Percentiles rank a stretch among this genome's conserved stretches.
These are phyloP conservation scores for Regulus satrapa DNA, from an alignment of 2,113 vertebrate genomes.

Conservation along the genomic window DNA sequence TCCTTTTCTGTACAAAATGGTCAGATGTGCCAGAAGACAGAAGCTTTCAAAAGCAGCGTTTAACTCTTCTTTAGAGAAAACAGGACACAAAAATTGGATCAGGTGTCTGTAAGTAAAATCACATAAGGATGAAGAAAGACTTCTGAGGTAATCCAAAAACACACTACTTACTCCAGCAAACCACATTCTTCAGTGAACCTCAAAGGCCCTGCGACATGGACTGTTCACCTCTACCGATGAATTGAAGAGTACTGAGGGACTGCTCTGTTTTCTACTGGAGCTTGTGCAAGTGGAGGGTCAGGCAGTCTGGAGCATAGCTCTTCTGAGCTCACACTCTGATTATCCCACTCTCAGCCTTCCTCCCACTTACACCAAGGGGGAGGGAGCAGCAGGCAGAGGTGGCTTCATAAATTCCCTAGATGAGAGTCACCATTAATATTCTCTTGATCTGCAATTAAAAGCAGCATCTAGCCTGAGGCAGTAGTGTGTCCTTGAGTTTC, in stretches of 20 bases:
- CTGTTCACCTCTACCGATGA: rapidly evolving
- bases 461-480: not conserved
- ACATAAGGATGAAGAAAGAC: not conserved
- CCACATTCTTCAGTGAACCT: not conserved
- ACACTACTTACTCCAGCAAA: not conserved
- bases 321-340: not conserved
- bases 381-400: not conserved
- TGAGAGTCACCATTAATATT: not conserved
- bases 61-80: not conserved
- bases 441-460: not conserved
- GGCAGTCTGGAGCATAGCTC: not conserved
- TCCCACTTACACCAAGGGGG: not conserved
- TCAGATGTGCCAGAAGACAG: not conserved
- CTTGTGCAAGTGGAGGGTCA: not conserved
- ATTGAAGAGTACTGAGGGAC: not conserved
- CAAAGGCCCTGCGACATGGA: not conserved
- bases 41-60: not conserved
- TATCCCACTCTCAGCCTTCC: not conserved
- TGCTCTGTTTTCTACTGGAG: not conserved
- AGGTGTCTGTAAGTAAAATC: not conserved
- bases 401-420: not conserved
- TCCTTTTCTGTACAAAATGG: not conserved
- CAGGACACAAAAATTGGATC: not conserved
- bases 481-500: not conserved
- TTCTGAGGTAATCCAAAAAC: not conserved